These are phyloP conservation scores for Oryzias curvinotus DNA, from an alignment of 2,113 vertebrate genomes.

Conservation along the genomic window DNA sequence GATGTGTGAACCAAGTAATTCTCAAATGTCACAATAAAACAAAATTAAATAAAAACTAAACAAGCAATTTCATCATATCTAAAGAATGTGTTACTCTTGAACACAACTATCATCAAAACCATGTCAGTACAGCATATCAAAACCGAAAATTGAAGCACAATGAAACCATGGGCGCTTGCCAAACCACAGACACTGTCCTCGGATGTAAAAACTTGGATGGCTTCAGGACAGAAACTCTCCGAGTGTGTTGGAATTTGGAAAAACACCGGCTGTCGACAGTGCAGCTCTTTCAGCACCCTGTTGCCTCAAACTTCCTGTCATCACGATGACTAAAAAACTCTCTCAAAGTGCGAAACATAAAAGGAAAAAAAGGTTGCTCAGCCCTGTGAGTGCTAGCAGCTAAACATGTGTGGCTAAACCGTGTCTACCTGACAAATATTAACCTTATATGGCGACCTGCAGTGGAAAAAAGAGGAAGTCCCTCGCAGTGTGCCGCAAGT, in stretches of 20 bases:
- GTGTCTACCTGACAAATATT: slow-evolving; percentile 47
- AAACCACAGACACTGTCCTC: too few species aligned
- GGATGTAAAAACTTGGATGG: background rate
- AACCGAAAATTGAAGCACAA: too few species aligned
- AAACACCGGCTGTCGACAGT: slow-evolving; percentile 38
- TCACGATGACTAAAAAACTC: slow-evolving; percentile 33
- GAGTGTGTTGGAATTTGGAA: slow-evolving; percentile 16
- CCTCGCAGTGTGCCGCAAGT: slow-evolving; percentile 6
- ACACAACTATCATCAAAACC: too few species aligned
- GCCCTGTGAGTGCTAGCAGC: background rate
- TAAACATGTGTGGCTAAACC: background rate
- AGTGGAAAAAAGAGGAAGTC: slow-evolving; percentile 53
- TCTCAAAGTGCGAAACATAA: slow-evolving; percentile 3
- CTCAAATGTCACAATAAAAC: too few species aligned
- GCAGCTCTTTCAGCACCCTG: slow-evolving; percentile 6
- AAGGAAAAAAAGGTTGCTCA: slow-evolving; percentile 12
- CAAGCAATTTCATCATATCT: too few species aligned
- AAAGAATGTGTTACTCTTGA: too few species aligned
- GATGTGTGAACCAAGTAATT: too few species aligned
- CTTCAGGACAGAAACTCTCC: slow-evolving; percentile 29
- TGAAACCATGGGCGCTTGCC: too few species aligned
- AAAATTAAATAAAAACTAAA: too few species aligned
- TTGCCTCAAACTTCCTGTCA: slow-evolving; percentile 33
- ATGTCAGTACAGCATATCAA: too few species aligned
- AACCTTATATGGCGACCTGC: slow-evolving; percentile 66